phyloP scores from a whole-genome alignment of 2,797 vertebrate genomes.

The Phyllotis vaccarum region DNA sequence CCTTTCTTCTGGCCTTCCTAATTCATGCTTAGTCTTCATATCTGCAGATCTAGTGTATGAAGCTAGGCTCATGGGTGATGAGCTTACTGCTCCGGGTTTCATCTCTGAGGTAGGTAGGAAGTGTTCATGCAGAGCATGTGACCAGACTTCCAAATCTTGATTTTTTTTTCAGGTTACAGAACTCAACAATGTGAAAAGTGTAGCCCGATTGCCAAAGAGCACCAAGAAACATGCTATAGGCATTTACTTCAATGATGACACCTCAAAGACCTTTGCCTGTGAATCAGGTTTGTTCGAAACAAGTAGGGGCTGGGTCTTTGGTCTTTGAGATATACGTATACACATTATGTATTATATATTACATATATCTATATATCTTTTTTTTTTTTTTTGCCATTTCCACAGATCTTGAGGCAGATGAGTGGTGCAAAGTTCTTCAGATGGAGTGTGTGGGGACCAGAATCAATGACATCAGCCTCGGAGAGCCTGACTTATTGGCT shows the following conservation, averaged over 20 bases:
- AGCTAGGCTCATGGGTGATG: fast-evolving
- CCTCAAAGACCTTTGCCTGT: constrained; percentile 91
- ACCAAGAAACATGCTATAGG: constrained; percentile 91
- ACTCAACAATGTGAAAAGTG: constrained; percentile 89
- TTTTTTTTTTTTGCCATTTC: constrained; percentile 75
- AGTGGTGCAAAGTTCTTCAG: constrained; percentile 93
- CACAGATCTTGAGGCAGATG: constrained; percentile 91
- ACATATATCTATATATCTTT: too few relatives aligned
- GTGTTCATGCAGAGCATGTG: background rate
- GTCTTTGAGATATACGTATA: background rate
- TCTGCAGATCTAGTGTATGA: fast-evolving
- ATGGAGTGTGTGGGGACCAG: constrained; percentile 90
- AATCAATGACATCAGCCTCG: constrained; percentile 90
- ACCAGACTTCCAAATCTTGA: background rate
- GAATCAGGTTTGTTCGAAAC: constrained; percentile 89
- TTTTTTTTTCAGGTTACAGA: constrained; percentile 90
- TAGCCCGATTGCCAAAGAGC: constrained; percentile 88
- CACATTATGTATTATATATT: too few relatives aligned
- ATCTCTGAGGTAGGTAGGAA: background rate
- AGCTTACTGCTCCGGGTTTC: background rate
- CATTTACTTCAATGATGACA: constrained; percentile 90
- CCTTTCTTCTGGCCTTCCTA: background rate
- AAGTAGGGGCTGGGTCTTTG: fast-evolving
- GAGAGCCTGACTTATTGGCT: constrained; percentile 91
- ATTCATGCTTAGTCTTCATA: background rate